Percentiles rank a stretch among this genome's conserved stretches.
Evolutionary conservation across 2,888 invertebrate species (phyloP).

Genomic region (Aricia artaxerxes): DNA sequence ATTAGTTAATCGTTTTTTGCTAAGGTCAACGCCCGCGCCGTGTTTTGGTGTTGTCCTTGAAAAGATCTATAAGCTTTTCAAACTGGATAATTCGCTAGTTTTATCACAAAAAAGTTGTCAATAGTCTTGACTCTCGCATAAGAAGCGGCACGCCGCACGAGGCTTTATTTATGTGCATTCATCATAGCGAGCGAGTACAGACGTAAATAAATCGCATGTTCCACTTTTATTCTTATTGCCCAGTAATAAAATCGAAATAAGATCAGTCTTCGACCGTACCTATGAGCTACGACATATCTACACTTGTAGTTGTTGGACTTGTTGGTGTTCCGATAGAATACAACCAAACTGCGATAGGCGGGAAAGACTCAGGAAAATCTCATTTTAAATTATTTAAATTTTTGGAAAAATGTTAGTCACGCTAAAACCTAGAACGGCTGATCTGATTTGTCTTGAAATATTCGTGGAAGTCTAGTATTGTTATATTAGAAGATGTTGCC

Average conservation of each 20-base stretch:
- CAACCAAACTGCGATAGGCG: too few relatives aligned
- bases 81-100: conserved; percentile 3
- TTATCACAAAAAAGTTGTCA: not conserved
- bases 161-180: conserved; percentile 3
- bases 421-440: too few relatives aligned
- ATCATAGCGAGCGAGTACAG: not conserved
- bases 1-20: not conserved
- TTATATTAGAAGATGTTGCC: too few relatives aligned
- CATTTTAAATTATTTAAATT: too few relatives aligned
- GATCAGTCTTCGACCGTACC: too few relatives aligned
- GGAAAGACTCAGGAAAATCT: too few relatives aligned
- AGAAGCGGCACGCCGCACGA: not conserved
- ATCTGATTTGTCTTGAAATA: too few relatives aligned
- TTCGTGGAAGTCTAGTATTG: too few relatives aligned
- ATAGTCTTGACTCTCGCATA: not conserved
- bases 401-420: too few relatives aligned
- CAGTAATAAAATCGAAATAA: not conserved
- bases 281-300: too few relatives aligned
- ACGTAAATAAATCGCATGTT: not conserved
- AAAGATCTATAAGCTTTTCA: not conserved
- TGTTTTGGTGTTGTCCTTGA: not conserved
- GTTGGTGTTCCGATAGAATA: too few relatives aligned
- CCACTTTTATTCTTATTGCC: not conserved
- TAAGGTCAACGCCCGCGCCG: not conserved
- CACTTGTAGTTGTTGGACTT: too few relatives aligned